Percentiles rank a stretch among this genome's conserved stretches.
Evolutionary conservation across 30 jellyfish, hydroid and myxozoan genomes (phyloP).

Genomic region (Turritopsis rubra): DNA sequence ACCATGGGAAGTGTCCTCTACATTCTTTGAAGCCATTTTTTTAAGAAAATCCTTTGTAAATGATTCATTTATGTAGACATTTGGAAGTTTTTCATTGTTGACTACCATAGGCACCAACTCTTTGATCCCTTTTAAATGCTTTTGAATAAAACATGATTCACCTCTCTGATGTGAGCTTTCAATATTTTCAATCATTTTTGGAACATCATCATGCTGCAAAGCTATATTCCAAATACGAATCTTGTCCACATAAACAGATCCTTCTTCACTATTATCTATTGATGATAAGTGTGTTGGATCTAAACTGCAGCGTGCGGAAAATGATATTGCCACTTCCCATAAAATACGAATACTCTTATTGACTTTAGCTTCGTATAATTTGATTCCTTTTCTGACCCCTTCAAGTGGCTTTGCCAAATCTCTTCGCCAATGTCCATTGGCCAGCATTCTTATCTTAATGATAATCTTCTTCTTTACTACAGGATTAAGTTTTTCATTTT

Average conservation of each 20-base stretch:
- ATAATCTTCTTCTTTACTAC: constrained; percentile 34
- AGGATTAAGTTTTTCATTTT: constrained; percentile 26
- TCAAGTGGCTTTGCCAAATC: constrained; percentile 35
- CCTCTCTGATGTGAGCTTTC: constrained; percentile 59
- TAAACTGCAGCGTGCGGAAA: constrained; percentile 57
- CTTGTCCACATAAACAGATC: constrained; percentile 48
- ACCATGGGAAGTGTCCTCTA: constrained; percentile 19
- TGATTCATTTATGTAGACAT: constrained; percentile 3
- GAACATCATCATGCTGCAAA: constrained; percentile 43
- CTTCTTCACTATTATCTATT: constrained; percentile 5
- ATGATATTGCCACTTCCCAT: constrained; percentile 77
- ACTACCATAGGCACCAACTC: background rate
- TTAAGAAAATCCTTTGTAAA: background rate
- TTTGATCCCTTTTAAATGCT: constrained; percentile 19
- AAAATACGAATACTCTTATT: constrained; percentile 46
- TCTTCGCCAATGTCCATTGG: constrained; percentile 62
- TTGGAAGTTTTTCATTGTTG: background rate
- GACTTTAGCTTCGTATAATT: constrained; percentile 49
- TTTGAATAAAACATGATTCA: constrained; percentile 36
- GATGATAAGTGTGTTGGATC: constrained; percentile 16
- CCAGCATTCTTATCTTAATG: constrained; percentile 37
- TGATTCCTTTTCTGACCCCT: constrained; percentile 37
- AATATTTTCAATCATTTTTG: constrained; percentile 40
- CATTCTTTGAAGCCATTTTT: constrained; percentile 2
- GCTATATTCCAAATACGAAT: constrained; percentile 78